A percentile compares a stretch with the other conserved stretches of the same genome.
These are phyloP conservation scores for Toxotes chatareus DNA, from an alignment of 2,113 vertebrate species.

Conservation along the genomic window DNA sequence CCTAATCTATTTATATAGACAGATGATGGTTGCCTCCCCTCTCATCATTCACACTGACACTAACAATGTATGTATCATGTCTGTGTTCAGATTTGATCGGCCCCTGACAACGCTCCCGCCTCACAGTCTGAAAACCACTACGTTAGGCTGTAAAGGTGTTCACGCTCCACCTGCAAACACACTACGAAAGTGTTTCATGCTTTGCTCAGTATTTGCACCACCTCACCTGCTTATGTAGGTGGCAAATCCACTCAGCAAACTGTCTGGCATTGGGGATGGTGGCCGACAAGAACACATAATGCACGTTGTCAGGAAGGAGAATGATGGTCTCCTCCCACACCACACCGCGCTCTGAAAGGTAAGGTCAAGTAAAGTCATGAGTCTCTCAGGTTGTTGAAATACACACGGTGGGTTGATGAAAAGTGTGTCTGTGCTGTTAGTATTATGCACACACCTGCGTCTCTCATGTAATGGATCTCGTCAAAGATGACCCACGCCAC, in stretches of 20 bases:
- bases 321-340: constrained; percentile 99
- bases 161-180: neutral
- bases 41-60: neutral
- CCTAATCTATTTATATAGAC: neutral
- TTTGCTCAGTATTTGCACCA: neutral
- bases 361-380: neutral
- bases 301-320: constrained; percentile 97
- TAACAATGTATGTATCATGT: no score
- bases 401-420: neutral
- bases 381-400: neutral
- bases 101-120: neutral
- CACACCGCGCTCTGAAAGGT: constrained; percentile 93
- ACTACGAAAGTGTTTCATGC: neutral
- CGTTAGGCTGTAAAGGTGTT: neutral
- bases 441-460: constrained; percentile 86
- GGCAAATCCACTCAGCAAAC: constrained; percentile 99
- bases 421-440: neutral
- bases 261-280: constrained; percentile 98
- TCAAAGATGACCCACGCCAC: constrained; percentile 99
- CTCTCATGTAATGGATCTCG: constrained; percentile 99
- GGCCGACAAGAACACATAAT: constrained; percentile 98
- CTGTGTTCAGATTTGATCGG: no score
- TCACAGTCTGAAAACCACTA: neutral
- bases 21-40: neutral
- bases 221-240: constrained; percentile 95